Evolutionary conservation across 2,797 vertebrate genomes (phyloP), one percentile per base, ranked within the genome.

Genomic region (Acrossocheilus fasciatus): DNA sequence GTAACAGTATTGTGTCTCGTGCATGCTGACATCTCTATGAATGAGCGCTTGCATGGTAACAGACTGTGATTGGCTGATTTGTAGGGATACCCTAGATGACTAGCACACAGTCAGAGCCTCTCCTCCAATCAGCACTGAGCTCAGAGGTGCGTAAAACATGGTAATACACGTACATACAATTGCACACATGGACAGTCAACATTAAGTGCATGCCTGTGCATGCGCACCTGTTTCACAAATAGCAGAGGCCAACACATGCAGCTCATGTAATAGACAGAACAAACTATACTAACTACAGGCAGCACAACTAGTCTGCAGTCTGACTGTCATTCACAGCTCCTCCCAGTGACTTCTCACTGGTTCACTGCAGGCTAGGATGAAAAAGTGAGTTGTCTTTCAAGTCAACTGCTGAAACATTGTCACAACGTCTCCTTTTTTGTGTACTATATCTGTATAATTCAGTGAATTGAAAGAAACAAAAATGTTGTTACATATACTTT

Each of bases 41-140:
- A 88, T 84, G 68, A 18, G 17, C 86, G 79, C 89, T 78, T 91
- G 91, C 94, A 92, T 94, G 88, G 94, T 90, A 94, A 95, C 94
- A 94, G 91, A 66, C 84, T 90, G 88, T 92, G 88, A 95, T 94
- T 93, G 92, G 92, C 90, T 82, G 78, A 20, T 85, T 89, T 86
- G 86, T 88, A 90, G 87, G 84, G 92, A 92, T 92, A 93, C 90
- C 92, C 90, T 89, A 68, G 89, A 78, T 85, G 83, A 83, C 87
- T 83, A 91, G 90, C 82, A 81, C 86, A 89, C 85, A 85, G 84
- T 87, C 88, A 91, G 84, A 87, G 70, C 34, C 59, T 87, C 76
- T 91, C 78, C 59, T 74, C 94, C 94, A 95, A 95, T 95, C 91
- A 92, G 87, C 91, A 78, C 52, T 87, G 86, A 45, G 82, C 88